Percentiles rank a stretch among this genome's conserved stretches.
phyloP scores from a whole-genome alignment of 2,797 vertebrate species.

The Uromys caudimaculatus region DNA sequence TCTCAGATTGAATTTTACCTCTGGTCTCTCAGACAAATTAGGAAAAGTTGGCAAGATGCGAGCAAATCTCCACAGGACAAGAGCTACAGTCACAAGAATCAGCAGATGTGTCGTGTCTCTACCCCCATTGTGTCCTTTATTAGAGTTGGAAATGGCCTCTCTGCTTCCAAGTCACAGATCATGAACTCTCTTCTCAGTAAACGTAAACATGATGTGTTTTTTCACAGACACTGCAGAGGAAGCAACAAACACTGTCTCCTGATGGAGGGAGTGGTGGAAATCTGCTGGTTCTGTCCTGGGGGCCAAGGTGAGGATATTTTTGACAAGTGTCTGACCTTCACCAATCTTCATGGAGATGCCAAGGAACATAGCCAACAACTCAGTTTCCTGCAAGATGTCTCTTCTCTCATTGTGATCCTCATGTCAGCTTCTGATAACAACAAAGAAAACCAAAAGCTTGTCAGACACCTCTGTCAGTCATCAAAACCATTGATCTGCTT shows the following conservation, averaged over 20 bases:
- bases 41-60: slow-evolving; percentile 69
- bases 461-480: slow-evolving; percentile 67
- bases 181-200: slow-evolving; percentile 83
- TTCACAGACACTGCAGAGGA: slow-evolving; percentile 79
- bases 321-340: slow-evolving; percentile 78
- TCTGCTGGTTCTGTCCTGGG: slow-evolving; percentile 80
- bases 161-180: slow-evolving; percentile 86
- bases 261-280: slow-evolving; percentile 82
- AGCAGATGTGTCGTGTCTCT: slow-evolving; percentile 80
- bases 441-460: slow-evolving; percentile 15
- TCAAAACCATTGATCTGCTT: slow-evolving; percentile 85
- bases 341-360: slow-evolving; percentile 85
- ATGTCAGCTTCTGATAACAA: slow-evolving; percentile 72
- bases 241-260: slow-evolving; percentile 75
- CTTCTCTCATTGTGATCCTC: slow-evolving; percentile 86
- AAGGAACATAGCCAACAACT: slow-evolving; percentile 81
- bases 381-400: slow-evolving; percentile 81
- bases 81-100: slow-evolving; percentile 72
- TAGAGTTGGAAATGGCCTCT: slow-evolving; percentile 83
- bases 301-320: slow-evolving; percentile 75
- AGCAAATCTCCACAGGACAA: slow-evolving; percentile 3
- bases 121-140: slow-evolving; percentile 87
- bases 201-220: slow-evolving; percentile 81
- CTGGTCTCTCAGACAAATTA: slow-evolving; percentile 83
- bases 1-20: slow-evolving; percentile 85